A percentile compares a stretch with the other conserved stretches of the same genome.
Conservation (phyloP, 2,797 vertebrate species). For the Eptatretus atami region DNA sequence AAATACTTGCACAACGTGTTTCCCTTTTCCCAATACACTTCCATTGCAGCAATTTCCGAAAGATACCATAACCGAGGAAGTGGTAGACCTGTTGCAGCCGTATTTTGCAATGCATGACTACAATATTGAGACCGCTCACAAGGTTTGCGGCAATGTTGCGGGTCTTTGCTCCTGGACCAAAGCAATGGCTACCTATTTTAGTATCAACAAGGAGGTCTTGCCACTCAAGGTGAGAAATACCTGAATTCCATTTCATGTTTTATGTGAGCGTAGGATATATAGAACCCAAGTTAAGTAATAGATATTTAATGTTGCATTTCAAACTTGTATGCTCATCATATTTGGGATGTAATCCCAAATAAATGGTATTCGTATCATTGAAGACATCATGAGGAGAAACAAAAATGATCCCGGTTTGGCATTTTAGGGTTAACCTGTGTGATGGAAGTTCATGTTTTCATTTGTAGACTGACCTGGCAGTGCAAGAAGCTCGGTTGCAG, state of each 20-base stretch:
- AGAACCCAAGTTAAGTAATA: too few species aligned
- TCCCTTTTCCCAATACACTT: not conserved
- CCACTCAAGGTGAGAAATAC: conserved; percentile 45
- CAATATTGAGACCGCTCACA: conserved; percentile 65
- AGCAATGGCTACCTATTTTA: conserved; percentile 72
- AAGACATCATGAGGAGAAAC: too few species aligned
- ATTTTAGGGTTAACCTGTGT: not conserved
- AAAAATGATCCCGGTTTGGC: not conserved
- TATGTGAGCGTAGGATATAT: too few species aligned
- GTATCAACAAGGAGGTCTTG: conserved; percentile 79
- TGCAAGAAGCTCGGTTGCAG: conserved; percentile 39
- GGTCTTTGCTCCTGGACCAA: conserved; percentile 90
- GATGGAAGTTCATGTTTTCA: not conserved
- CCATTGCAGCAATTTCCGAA: conserved; percentile 55
- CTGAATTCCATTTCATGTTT: too few species aligned
- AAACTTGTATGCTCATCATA: too few species aligned
- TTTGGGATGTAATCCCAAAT: too few species aligned
- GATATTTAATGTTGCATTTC: too few species aligned
- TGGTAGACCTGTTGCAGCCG: conserved; percentile 50
- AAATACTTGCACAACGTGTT: not conserved
- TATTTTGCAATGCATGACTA: conserved; percentile 79
- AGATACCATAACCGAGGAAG: conserved; percentile 67
- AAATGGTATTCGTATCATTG: too few species aligned
- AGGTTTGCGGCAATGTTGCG: conserved; percentile 68
- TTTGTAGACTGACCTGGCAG: conserved; percentile 43